Percentiles rank a stretch among this genome's conserved stretches.
These are phyloP conservation scores for Drosophila lacicola DNA, from an alignment of 2,888 invertebrate genomes.

Conservation along the genomic window DNA sequence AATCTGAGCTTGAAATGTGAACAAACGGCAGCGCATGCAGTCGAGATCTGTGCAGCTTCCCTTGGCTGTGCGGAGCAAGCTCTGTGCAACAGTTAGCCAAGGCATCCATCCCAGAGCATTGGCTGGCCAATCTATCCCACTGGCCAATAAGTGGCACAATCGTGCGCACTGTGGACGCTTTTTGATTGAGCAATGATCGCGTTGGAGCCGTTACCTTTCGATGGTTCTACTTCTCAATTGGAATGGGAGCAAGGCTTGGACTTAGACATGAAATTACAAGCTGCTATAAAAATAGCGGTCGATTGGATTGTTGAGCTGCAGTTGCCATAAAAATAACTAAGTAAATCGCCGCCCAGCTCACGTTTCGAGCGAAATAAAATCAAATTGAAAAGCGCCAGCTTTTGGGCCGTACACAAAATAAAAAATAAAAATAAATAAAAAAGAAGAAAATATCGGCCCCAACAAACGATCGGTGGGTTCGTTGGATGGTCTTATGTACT, in stretches of 20 bases:
- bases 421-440: neutral
- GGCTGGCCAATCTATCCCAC: constrained; percentile 56
- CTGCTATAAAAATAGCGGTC: constrained; percentile 55
- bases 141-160: constrained; percentile 80
- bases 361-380: constrained; percentile 73
- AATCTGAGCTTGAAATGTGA: constrained; percentile 55
- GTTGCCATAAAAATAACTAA: constrained; percentile 71
- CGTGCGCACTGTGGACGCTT: constrained; percentile 74
- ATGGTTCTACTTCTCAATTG: constrained; percentile 51
- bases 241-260: constrained; percentile 40
- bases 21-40: constrained; percentile 43
- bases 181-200: constrained; percentile 80
- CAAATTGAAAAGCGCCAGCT: constrained; percentile 60
- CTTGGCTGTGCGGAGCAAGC: constrained; percentile 18
- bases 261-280: constrained; percentile 55
- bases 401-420: constrained; percentile 25
- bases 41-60: constrained; percentile 35
- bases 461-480: constrained; percentile 29
- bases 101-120: constrained; percentile 42
- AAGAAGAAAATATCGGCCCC: constrained; percentile 32
- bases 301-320: constrained; percentile 47
- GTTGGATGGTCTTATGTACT: constrained; percentile 40
- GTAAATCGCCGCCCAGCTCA: constrained; percentile 77
- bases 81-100: constrained; percentile 17
- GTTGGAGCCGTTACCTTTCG: constrained; percentile 21